A percentile compares a stretch with the other conserved stretches of the same genome.
These are phyloP conservation scores for Zalophus californianus DNA, from an alignment of 2,797 vertebrate species.

Conservation along the genomic window DNA sequence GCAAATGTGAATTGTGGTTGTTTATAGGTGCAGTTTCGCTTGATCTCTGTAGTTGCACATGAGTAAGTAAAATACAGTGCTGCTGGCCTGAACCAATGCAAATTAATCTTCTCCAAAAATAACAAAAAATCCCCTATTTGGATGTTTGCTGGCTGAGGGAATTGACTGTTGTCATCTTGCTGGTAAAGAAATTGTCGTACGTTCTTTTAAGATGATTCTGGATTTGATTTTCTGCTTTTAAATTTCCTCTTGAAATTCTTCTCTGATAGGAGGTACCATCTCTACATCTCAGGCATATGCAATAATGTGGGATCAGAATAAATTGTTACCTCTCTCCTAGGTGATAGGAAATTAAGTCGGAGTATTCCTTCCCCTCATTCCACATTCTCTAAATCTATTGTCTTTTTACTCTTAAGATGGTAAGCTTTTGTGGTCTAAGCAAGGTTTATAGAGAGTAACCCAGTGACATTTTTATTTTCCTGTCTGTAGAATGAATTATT, in stretches of 20 bases:
- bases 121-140: slow-evolving; percentile 9
- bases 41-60: slow-evolving; percentile 42
- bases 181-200: slow-evolving; percentile 48
- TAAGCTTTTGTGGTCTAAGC: slow-evolving; percentile 34
- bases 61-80: not conserved
- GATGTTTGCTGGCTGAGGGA: slow-evolving; percentile 29
- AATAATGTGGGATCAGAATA: not conserved
- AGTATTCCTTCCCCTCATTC: slow-evolving; percentile 15
- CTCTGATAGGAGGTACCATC: not conserved
- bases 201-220: slow-evolving; percentile 47
- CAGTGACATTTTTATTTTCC: slow-evolving; percentile 51
- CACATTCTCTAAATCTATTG: not conserved
- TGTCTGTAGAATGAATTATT: slow-evolving; percentile 36
- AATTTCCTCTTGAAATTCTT: slow-evolving; percentile 25
- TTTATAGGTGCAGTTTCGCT: slow-evolving; percentile 41
- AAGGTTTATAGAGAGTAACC: not conserved
- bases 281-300: not conserved
- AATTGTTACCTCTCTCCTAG: not conserved
- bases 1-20: slow-evolving; percentile 29
- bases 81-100: slow-evolving; percentile 54
- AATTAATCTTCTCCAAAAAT: slow-evolving; percentile 69
- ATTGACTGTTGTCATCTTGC: slow-evolving; percentile 31
- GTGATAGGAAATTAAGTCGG: not conserved
- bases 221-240: slow-evolving; percentile 37
- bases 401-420: slow-evolving; percentile 14